Percentiles rank a stretch among this genome's conserved stretches.
Conservation (phyloP, 2,113 vertebrate species). For the Myotis brandtii region DNA sequence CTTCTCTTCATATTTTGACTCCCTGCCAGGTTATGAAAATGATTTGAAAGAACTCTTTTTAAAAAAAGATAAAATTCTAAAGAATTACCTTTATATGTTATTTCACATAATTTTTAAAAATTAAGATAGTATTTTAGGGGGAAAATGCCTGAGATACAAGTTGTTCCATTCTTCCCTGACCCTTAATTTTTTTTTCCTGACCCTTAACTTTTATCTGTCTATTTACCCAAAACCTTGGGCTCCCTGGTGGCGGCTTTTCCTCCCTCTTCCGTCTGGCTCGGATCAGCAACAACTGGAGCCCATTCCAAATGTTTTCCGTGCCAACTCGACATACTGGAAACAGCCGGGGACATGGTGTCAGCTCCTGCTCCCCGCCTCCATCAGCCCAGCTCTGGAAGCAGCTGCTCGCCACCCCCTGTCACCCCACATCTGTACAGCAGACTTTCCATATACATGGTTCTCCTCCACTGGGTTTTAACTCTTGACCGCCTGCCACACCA, state of each 20-base stretch:
- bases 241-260: background rate
- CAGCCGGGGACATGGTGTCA: background rate
- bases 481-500: background rate
- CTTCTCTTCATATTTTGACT: too few species aligned
- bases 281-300: background rate
- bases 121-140: background rate
- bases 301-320: background rate
- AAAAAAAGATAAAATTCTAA: constrained; percentile 3
- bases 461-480: background rate
- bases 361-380: background rate
- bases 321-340: background rate
- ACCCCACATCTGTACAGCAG: background rate
- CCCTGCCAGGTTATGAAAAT: too few species aligned
- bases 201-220: background rate
- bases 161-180: background rate
- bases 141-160: background rate
- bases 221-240: background rate
- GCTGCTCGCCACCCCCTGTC: background rate
- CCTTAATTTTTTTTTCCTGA: background rate
- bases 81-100: background rate
- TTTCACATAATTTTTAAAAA: background rate
- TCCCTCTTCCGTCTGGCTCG: background rate
- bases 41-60: too few species aligned
- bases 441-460: background rate
- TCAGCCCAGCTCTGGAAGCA: background rate